A percentile compares a stretch with the other conserved stretches of the same genome.
Evolutionary conservation across 2,113 vertebrate genomes (phyloP).

Genomic region (Entomyzon cyanotis): DNA sequence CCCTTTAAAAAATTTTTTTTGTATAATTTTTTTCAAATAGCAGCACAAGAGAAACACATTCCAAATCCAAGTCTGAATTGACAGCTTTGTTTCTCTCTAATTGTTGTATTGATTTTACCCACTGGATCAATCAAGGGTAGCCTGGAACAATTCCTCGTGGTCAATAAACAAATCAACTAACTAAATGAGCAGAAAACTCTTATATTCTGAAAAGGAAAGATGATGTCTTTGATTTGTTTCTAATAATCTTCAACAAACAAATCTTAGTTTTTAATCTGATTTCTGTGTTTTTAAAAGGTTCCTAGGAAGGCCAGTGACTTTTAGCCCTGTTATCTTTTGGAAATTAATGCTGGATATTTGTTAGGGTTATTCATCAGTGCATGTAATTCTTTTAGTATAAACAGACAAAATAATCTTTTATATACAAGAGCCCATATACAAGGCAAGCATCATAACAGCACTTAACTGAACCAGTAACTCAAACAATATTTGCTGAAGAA

Average conservation of each 20-base stretch:
- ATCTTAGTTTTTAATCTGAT: background rate
- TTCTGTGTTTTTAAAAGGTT: background rate
- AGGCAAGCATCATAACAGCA: background rate
- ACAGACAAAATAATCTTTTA: background rate
- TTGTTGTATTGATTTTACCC: background rate
- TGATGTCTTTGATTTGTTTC: background rate
- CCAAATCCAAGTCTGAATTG: background rate
- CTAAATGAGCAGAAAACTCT: background rate
- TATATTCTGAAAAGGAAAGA: background rate
- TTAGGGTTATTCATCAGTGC: background rate
- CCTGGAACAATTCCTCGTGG: background rate
- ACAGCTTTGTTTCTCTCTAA: background rate
- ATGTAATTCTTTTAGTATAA: background rate
- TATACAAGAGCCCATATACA: background rate
- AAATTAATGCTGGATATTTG: background rate
- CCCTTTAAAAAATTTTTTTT: background rate
- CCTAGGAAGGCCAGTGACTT: background rate
- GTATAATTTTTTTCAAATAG: background rate
- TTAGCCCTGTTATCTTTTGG: background rate
- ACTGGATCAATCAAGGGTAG: background rate
- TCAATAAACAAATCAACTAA: background rate
- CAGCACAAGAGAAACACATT: background rate
- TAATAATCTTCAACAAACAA: background rate
- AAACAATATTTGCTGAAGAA: background rate
- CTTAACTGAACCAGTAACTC: background rate